Percentiles rank a stretch among this genome's conserved stretches.
These are phyloP conservation scores for Agriopis aurantiaria DNA, from an alignment of 2,888 invertebrate genomes.

Conservation along the genomic window DNA sequence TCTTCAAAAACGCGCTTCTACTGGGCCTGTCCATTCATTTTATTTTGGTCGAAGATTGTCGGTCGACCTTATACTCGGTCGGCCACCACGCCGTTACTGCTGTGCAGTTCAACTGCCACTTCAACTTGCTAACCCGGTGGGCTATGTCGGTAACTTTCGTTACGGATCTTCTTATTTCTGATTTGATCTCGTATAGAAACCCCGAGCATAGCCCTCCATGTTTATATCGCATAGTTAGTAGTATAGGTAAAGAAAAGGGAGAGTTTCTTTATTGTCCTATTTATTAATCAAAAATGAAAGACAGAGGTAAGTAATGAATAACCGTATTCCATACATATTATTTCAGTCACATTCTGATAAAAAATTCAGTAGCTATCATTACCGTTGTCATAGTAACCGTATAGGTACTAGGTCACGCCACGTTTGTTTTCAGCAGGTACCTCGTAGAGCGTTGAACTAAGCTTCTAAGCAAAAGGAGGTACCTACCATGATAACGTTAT, in stretches of 20 bases:
- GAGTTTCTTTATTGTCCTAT: background rate
- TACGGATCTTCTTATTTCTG: too few relatives aligned
- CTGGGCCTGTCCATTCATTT: too few relatives aligned
- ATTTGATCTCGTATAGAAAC: too few relatives aligned
- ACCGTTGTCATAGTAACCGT: conserved; percentile 36
- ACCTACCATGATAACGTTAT: background rate
- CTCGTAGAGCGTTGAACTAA: conserved; percentile 23
- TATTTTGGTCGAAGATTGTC: too few relatives aligned
- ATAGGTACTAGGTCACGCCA: conserved; percentile 38
- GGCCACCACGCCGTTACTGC: too few relatives aligned
- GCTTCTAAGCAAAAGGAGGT: background rate
- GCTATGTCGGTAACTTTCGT: too few relatives aligned
- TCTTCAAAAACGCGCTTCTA: too few relatives aligned
- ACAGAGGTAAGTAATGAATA: conserved; percentile 8
- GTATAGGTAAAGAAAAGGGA: background rate
- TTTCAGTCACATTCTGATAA: conserved; percentile 13
- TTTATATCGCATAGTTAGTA: too few relatives aligned
- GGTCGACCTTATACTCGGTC: too few relatives aligned
- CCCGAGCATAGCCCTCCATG: too few relatives aligned
- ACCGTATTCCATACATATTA: conserved; percentile 2
- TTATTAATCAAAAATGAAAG: background rate
- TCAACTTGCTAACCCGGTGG: too few relatives aligned
- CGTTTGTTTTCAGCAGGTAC: conserved; percentile 19
- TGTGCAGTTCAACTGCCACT: too few relatives aligned
- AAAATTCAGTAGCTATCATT: conserved; percentile 29